Conservation (phyloP, 2,797 vertebrate species). For the Malacoraja senta region DNA sequence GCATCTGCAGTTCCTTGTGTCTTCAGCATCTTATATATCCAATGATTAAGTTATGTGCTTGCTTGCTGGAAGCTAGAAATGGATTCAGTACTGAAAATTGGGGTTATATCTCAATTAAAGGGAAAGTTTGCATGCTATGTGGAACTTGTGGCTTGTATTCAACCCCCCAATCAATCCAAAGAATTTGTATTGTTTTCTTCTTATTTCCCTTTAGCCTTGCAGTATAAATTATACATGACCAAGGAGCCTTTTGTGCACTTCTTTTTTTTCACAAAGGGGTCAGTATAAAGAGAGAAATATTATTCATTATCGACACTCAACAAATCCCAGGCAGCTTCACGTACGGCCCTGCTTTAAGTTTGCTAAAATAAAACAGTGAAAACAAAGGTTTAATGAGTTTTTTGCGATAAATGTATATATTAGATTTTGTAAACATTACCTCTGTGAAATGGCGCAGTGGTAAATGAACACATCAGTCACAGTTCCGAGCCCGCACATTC, state of each 20-base stretch:
- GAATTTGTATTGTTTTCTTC: not conserved
- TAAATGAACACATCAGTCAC: not conserved
- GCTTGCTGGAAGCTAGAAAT: not conserved
- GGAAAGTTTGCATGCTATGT: not conserved
- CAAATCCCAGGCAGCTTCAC: not conserved
- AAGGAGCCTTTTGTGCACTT: not conserved
- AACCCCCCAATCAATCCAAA: not conserved
- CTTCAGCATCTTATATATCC: not conserved
- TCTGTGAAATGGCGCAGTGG: not conserved
- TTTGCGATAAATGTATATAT: not conserved
- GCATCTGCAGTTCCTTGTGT: too few species aligned
- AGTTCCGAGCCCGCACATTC: not conserved
- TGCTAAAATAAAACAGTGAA: not conserved
- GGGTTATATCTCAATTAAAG: not conserved
- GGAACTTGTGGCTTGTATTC: not conserved
- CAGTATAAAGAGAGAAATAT: not conserved
- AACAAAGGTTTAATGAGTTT: not conserved
- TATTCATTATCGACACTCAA: not conserved
- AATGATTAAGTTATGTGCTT: not conserved
- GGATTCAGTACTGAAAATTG: not conserved
- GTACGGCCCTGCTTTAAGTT: not conserved
- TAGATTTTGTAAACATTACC: not conserved
- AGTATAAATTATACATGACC: constrained; percentile 2
- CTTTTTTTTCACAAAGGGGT: not conserved
- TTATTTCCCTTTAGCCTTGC: not conserved